Conservation (phyloP, 2,113 vertebrate species). For the Carassius carassius region DNA sequence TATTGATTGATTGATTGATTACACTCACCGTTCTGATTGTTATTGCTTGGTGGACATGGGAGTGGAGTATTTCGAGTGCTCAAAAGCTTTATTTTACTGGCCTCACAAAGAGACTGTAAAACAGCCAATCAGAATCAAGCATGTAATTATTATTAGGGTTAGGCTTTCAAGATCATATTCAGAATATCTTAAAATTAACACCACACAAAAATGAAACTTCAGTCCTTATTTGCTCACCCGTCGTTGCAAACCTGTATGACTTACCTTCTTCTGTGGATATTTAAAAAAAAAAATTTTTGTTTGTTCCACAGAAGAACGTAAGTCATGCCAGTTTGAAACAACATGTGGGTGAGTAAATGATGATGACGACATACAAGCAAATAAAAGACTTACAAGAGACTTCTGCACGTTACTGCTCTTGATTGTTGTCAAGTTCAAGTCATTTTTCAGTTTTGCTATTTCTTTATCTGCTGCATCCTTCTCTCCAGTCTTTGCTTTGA, state of each 20-base stretch:
- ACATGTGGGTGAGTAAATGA: too few relatives aligned
- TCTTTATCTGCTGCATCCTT: constrained; percentile 64
- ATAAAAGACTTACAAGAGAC: constrained; percentile 61
- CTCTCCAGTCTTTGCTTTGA: constrained; percentile 66
- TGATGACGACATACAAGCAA: background rate
- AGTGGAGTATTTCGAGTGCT: background rate
- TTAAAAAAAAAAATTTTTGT: too few relatives aligned
- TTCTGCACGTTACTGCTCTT: background rate
- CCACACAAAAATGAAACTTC: too few relatives aligned
- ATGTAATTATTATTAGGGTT: background rate
- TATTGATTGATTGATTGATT: background rate
- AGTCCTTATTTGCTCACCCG: too few relatives aligned
- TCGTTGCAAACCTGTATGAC: too few relatives aligned
- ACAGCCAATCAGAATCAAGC: background rate
- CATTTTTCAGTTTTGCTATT: constrained; percentile 58
- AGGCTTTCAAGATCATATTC: too few relatives aligned
- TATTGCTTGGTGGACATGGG: constrained; percentile 1
- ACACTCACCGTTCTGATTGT: constrained; percentile 60
- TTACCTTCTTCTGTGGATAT: too few relatives aligned
- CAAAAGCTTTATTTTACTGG: constrained; percentile 18
- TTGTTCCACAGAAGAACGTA: too few relatives aligned
- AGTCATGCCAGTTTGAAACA: too few relatives aligned
- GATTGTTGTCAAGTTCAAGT: constrained; percentile 51
- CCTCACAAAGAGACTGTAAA: constrained; percentile 50
- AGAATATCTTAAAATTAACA: too few relatives aligned